A percentile compares a stretch with the other conserved stretches of the same genome.
These are phyloP conservation scores for Lordiphosa fenestrarum DNA, from an alignment of 2,888 invertebrate species.

Conservation along the genomic window DNA sequence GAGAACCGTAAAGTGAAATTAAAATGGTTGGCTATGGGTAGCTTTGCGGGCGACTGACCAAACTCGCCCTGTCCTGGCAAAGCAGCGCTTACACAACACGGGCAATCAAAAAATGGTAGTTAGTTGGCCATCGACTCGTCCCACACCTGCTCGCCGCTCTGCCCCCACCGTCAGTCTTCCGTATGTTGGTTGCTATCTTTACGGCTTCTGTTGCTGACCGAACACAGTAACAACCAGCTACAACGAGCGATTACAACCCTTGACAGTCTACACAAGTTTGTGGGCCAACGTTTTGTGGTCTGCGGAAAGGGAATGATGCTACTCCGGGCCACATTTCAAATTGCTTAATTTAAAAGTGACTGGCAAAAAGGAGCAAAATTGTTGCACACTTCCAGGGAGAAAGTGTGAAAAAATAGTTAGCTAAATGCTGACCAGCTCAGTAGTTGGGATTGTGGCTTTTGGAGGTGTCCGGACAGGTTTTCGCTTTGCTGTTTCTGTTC, in stretches of 20 bases:
- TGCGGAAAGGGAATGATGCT: conserved; percentile 15
- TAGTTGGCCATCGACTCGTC: conserved; percentile 60
- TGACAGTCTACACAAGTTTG: conserved; percentile 62
- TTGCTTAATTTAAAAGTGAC: conserved; percentile 72
- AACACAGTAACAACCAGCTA: conserved; percentile 48
- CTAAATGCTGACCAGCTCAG: conserved; percentile 59
- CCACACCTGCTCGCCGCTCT: conserved; percentile 1
- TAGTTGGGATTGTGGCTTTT: conserved; percentile 31
- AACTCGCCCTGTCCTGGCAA: conserved; percentile 27
- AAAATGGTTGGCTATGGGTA: conserved; percentile 57
- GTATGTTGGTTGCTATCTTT: conserved; percentile 49
- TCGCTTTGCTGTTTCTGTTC: conserved; percentile 7
- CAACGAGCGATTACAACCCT: conserved; percentile 65
- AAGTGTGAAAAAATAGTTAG: conserved; percentile 51
- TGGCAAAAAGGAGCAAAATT: conserved; percentile 40
- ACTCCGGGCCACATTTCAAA: conserved; percentile 61
- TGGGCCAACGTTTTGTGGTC: conserved; percentile 53
- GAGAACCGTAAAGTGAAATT: conserved; percentile 75
- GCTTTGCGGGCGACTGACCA: conserved; percentile 38
- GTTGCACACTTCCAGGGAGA: conserved; percentile 13
- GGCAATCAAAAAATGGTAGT: conserved; percentile 52
- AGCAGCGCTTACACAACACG: conserved; percentile 47
- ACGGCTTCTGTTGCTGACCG: conserved; percentile 25
- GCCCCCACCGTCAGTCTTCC: conserved; percentile 2
- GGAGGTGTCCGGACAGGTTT: conserved; percentile 14